Evolutionary conservation across 2,888 invertebrate species (phyloP).

Genomic region (Cryptocheilus praepositus): DNA sequence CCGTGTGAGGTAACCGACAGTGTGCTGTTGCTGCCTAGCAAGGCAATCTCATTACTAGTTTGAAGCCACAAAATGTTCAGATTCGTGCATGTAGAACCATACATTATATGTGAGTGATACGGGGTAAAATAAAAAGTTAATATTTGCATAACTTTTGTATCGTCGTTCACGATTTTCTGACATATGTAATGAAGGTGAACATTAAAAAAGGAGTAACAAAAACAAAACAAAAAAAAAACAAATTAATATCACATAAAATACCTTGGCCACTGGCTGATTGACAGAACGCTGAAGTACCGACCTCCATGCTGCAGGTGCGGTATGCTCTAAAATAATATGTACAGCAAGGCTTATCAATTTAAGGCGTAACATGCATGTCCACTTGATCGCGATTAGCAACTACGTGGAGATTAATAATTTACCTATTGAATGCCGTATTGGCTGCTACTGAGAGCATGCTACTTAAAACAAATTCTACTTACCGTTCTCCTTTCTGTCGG

Average conservation of each 20-base stretch:
- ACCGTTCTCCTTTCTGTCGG: conserved; percentile 72
- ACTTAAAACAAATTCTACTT: conserved; percentile 44
- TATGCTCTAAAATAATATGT: conserved; percentile 72
- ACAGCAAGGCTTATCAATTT: conserved; percentile 57
- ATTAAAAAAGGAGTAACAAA: no score
- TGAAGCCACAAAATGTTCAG: no score
- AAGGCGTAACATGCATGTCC: conserved; percentile 40
- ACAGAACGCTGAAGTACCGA: conserved; percentile 72
- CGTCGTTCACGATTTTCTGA: no score
- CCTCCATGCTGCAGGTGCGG: conserved; percentile 73
- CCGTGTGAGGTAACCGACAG: no score
- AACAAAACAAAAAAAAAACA: conserved; percentile 28
- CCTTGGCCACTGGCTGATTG: conserved; percentile 67
- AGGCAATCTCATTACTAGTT: no score
- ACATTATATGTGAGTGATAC: no score
- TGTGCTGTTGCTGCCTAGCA: no score
- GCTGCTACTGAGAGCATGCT: conserved; percentile 5
- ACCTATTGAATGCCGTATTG: conserved; percentile 20
- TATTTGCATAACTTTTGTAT: no score
- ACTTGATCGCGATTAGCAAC: not conserved
- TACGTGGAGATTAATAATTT: conserved; percentile 19
- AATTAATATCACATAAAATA: conserved; percentile 59
- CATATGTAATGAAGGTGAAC: no score
- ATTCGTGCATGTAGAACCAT: no score
- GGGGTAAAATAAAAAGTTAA: no score